Evolutionary conservation across 1,140 invertebrate genomes (phyloP).

Genomic region (Penaeus japonicus): DNA sequence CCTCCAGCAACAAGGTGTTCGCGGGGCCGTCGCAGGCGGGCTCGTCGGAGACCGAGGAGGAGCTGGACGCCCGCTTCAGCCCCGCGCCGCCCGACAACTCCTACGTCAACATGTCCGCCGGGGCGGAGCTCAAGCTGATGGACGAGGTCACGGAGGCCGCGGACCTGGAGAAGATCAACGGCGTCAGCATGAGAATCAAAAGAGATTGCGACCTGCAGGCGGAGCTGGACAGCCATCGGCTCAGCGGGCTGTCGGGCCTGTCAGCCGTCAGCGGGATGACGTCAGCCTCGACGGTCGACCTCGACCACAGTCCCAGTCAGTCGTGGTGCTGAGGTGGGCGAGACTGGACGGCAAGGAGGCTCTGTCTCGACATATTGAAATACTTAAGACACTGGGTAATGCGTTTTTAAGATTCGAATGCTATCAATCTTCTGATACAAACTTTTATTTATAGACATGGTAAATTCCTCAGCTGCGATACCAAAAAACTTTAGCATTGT

Average conservation of each 20-base stretch:
- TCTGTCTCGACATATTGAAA: not conserved
- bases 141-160: not conserved
- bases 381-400: not conserved
- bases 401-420: not conserved
- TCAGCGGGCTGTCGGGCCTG: constrained; percentile 44
- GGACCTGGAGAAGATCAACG: constrained; percentile 22
- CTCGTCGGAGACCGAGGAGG: not conserved
- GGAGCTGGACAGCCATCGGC: constrained; percentile 30
- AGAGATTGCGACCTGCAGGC: not conserved
- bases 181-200: constrained; percentile 30
- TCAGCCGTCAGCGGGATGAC: constrained; percentile 51
- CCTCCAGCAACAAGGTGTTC: constrained; percentile 30
- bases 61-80: not conserved
- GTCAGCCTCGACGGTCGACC: constrained; percentile 36
- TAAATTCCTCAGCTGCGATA: no score
- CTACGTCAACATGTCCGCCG: constrained; percentile 37
- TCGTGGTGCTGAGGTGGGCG: constrained; percentile 61
- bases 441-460: no score
- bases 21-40: not conserved
- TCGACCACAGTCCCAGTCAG: constrained; percentile 39
- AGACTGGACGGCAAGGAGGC: no score
- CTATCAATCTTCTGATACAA: no score
- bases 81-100: not conserved
- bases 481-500: no score
- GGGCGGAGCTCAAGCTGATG: not conserved